Evolutionary conservation across 2,113 vertebrate genomes (phyloP), one percentile per base, ranked within the genome.

Genomic region (Thamnophis sirtalis): DNA sequence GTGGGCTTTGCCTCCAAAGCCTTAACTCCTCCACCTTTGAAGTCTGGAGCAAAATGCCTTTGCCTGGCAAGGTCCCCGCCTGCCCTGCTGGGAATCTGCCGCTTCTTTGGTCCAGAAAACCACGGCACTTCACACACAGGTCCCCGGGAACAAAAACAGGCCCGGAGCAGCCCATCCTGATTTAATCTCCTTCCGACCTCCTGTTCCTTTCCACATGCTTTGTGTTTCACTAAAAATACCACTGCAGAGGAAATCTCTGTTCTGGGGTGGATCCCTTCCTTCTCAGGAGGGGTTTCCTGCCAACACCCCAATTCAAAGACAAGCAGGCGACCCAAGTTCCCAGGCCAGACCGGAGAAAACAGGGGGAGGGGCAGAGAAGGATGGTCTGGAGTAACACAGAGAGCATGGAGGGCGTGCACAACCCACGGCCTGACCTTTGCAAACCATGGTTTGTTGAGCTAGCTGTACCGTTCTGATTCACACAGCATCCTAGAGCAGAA

Each of bases 191-290:
- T 92, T 91, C 92, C 89, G 9, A 90, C 91, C 95, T 94, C 94
- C 93, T 0, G 21, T 63, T 92, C 93, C 53, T 92, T 96, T 94
- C 94, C 95, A 87, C 53, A 50, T 8, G 58, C 95, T 97, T 96
- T 96, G 95, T 97, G 91, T 95, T 96, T 24, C 94, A 93, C 94
- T 96, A 96, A 96, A 96, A 97, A 96, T 96, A 96, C 90, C 92
- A 0, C 55, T 0, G 89, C 7, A 84, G 92, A 95, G 94, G 95
- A 96, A 96, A 94, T 96, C 84, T 21, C 88, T 93, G 95, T 95
- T 0, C 4, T 0, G 91, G 96, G 96, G 95, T 96, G 96, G 96
- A 95, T 93, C 93, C 96, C 95, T 95, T 92, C 94, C 95, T 95
- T 94, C 93, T 91, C 85, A 93, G 96, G 96, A 96, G 95, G 95